Conservation (phyloP, 2,113 vertebrate species). For the Onychostruthus taczanowskii region DNA sequence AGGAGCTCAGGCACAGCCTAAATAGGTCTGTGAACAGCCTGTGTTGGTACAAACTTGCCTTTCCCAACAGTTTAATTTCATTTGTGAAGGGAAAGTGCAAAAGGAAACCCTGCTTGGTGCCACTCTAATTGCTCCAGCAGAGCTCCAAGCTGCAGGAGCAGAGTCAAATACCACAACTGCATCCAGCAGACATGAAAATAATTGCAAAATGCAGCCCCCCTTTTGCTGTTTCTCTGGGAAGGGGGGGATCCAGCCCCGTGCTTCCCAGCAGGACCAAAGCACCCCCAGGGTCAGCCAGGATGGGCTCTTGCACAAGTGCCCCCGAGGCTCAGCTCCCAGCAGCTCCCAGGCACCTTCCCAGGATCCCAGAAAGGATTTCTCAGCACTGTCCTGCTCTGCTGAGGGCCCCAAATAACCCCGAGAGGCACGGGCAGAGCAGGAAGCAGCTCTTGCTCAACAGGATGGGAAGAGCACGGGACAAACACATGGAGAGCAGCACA, state of each 20-base stretch:
- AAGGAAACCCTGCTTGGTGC: slow-evolving; percentile 11
- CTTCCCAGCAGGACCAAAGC: slow-evolving; percentile 1
- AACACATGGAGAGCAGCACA: not conserved
- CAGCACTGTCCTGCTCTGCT: not conserved
- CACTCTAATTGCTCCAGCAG: not conserved
- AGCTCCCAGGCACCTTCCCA: not conserved
- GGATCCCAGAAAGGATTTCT: not conserved
- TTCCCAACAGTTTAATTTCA: not conserved
- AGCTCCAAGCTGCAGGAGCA: slow-evolving; percentile 7
- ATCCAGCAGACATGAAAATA: slow-evolving; percentile 15
- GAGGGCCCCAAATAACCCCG: not conserved
- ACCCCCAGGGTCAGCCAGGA: not conserved
- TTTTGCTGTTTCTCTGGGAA: not conserved
- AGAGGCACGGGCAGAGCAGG: not conserved
- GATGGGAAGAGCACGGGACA: not conserved
- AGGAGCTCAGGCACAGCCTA: not conserved
- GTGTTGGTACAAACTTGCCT: not conserved
- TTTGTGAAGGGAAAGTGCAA: not conserved
- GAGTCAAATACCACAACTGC: slow-evolving; percentile 3
- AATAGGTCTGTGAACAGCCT: not conserved
- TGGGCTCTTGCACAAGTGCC: not conserved
- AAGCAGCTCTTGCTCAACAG: not conserved
- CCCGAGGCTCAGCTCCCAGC: accelerated
- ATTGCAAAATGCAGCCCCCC: not conserved
- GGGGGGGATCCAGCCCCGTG: not conserved